Evolutionary conservation across 1,140 invertebrate species (phyloP).

Genomic region (Muscidifurax raptorellus): DNA sequence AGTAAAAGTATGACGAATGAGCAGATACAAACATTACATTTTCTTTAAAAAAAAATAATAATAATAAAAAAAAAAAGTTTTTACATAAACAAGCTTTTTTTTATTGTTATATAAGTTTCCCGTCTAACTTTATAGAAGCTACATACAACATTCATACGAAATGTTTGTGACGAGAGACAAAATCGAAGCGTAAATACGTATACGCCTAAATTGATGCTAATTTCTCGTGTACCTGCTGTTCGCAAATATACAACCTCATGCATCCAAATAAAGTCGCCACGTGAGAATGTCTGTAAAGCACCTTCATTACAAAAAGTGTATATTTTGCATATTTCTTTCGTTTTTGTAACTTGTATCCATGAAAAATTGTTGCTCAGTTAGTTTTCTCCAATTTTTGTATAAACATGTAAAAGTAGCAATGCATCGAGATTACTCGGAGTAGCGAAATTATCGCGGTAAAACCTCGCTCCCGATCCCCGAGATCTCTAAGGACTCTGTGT

Average conservation of each 20-base stretch:
- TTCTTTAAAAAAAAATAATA: neutral
- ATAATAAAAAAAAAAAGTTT: slow-evolving; percentile 7
- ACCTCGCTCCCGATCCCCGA: neutral
- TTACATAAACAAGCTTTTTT: slow-evolving; percentile 28
- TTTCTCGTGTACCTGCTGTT: slow-evolving; percentile 10
- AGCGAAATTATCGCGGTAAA: neutral
- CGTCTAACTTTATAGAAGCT: neutral
- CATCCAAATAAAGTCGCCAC: slow-evolving; percentile 42
- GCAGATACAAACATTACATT: neutral
- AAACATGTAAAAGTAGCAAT: slow-evolving; percentile 41
- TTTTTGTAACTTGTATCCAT: neutral
- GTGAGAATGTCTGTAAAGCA: slow-evolving; percentile 66
- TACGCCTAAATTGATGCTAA: neutral
- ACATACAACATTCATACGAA: neutral
- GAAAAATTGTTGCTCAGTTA: neutral
- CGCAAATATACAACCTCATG: slow-evolving; percentile 39
- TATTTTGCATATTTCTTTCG: neutral
- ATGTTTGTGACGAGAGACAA: slow-evolving; percentile 5
- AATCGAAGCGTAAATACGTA: neutral
- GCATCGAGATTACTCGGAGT: neutral
- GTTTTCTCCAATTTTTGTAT: slow-evolving; percentile 9
- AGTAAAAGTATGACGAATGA: slow-evolving; percentile 48
- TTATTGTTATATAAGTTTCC: neutral
- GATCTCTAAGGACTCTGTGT: neutral
- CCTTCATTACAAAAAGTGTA: slow-evolving; percentile 66